phyloP scores from a whole-genome alignment of 1,140 invertebrate genomes.

The Trichoplusia ni region DNA sequence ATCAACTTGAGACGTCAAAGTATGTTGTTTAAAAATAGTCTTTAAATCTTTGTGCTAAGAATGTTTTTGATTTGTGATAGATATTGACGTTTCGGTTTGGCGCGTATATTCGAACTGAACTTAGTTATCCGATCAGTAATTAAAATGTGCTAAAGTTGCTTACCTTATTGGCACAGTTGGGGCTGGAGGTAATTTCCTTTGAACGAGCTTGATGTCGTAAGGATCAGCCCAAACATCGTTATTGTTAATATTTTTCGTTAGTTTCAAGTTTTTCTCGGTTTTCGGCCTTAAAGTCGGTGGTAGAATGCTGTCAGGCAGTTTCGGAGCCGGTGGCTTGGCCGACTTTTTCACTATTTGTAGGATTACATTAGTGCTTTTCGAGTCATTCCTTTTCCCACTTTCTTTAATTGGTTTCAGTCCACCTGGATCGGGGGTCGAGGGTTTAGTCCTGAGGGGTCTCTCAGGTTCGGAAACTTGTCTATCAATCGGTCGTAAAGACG shows the following conservation, averaged over 20 bases:
- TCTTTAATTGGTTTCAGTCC: slow-evolving; percentile 36
- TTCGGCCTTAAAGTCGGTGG: slow-evolving; percentile 67
- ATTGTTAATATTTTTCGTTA: slow-evolving; percentile 71
- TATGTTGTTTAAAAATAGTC: slow-evolving; percentile 19
- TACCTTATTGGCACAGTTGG: slow-evolving; percentile 55
- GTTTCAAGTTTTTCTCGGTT: slow-evolving; percentile 58
- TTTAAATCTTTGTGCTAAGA: slow-evolving; percentile 4
- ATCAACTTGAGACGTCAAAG: slow-evolving; percentile 30
- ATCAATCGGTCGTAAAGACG: slow-evolving; percentile 40
- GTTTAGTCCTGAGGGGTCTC: slow-evolving; percentile 52
- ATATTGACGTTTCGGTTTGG: slow-evolving; percentile 15
- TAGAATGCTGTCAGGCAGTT: slow-evolving; percentile 53
- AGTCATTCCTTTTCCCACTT: slow-evolving; percentile 48
- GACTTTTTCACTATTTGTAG: slow-evolving; percentile 70
- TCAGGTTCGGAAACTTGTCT: slow-evolving; percentile 52
- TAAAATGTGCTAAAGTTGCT: slow-evolving; percentile 34
- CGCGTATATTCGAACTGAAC: slow-evolving; percentile 39
- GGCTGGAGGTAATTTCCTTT: slow-evolving; percentile 42
- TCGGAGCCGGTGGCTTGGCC: slow-evolving; percentile 48
- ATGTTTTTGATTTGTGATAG: slow-evolving; percentile 21
- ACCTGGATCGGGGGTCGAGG: slow-evolving; percentile 49
- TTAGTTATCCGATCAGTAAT: slow-evolving; percentile 41
- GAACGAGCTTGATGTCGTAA: slow-evolving; percentile 49
- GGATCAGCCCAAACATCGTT: slow-evolving; percentile 69
- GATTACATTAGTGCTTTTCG: slow-evolving; percentile 55